Conservation (phyloP, 2,888 invertebrate species). For the Gari tellinella region DNA sequence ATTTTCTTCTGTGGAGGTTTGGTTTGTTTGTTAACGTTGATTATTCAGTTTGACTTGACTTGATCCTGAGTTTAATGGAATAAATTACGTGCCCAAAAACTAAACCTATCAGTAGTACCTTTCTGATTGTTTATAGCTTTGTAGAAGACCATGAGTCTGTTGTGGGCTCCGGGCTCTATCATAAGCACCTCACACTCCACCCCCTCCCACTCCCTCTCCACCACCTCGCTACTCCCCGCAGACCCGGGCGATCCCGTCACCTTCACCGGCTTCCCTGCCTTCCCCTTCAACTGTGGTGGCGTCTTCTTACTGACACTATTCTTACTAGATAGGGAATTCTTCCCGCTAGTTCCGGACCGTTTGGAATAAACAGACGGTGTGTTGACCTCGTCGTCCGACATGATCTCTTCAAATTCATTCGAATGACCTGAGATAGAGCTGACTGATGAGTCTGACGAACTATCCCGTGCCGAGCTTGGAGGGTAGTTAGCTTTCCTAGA, state of each 20-base stretch:
- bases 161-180: conserved; percentile 21
- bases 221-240: neutral
- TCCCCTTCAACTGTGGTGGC: neutral
- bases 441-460: conserved; percentile 29
- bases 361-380: conserved; percentile 38
- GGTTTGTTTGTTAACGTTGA: no score
- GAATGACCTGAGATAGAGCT: conserved; percentile 49
- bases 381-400: conserved; percentile 42
- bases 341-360: conserved; percentile 19
- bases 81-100: no score
- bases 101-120: no score
- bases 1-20: no score
- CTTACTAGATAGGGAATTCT: conserved; percentile 1
- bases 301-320: neutral
- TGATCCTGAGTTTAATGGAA: no score
- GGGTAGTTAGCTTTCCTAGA: no score
- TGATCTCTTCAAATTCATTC: conserved; percentile 51
- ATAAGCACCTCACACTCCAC: conserved; percentile 34
- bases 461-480: no score
- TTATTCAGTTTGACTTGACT: no score
- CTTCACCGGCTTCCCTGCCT: neutral
- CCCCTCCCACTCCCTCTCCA: conserved; percentile 1
- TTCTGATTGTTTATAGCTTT: conserved; percentile 3
- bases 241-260: neutral
- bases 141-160: conserved; percentile 48